These are phyloP conservation scores for Stegophylla sp. DNA, from an alignment of 2,888 invertebrate genomes.

Conservation along the genomic window DNA sequence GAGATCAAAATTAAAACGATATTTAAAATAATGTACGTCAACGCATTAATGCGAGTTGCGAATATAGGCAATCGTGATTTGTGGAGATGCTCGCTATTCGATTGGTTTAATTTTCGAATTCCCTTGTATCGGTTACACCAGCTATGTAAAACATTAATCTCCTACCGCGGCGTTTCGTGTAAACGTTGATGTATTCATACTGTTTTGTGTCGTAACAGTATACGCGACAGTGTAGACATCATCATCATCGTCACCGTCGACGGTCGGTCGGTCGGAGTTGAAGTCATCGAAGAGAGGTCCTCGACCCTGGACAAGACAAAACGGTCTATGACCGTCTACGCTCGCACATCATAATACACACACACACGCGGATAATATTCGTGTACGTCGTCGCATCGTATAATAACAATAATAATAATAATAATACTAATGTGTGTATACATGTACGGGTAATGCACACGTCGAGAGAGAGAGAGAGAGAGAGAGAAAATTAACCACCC, in stretches of 20 bases:
- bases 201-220: neutral
- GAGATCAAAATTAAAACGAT: too few relatives aligned
- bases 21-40: too few relatives aligned
- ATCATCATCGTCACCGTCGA: neutral
- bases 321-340: slow-evolving; percentile 47
- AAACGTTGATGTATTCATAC: neutral
- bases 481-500: slow-evolving; percentile 22
- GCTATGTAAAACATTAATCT: too few relatives aligned
- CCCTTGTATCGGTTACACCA: too few relatives aligned
- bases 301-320: slow-evolving; percentile 53
- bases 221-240: neutral
- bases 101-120: too few relatives aligned
- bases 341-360: neutral
- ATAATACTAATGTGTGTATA: neutral
- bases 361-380: neutral
- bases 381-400: neutral
- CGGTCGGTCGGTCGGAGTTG: slow-evolving; percentile 11
- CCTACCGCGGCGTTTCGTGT: neutral
- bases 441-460: neutral
- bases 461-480: too few relatives aligned
- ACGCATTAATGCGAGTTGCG: too few relatives aligned
- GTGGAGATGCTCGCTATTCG: too few relatives aligned
- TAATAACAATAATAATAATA: slow-evolving; percentile 11
- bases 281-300: slow-evolving; percentile 39
- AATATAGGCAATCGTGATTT: too few relatives aligned